Conservation (phyloP, 64 coral and sea anemone genomes). For the Dendrophyllia cribrosa region DNA sequence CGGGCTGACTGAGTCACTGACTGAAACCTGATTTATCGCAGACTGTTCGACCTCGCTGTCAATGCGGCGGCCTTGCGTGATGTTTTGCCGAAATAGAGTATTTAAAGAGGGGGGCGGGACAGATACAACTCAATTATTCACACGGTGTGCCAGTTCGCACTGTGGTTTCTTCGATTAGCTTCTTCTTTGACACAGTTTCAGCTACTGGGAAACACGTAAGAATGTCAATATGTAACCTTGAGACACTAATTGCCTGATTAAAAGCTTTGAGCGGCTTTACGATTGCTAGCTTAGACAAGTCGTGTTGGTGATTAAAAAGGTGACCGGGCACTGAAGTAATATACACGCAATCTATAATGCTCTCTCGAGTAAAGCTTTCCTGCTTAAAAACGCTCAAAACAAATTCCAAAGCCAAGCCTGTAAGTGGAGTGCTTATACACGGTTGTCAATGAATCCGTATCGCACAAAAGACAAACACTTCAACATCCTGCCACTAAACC, state of each 20-base stretch:
- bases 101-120: background rate
- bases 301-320: conserved; percentile 31
- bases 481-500: conserved; percentile 23
- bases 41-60: conserved; percentile 4
- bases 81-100: background rate
- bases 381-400: background rate
- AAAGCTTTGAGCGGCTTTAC: conserved; percentile 27
- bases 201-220: background rate
- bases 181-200: background rate
- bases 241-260: conserved; percentile 44
- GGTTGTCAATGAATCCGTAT: background rate
- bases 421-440: background rate
- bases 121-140: background rate
- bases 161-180: background rate
- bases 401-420: background rate
- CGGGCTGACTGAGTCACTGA: background rate
- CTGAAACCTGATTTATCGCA: conserved; percentile 29
- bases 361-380: conserved; percentile 13
- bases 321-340: background rate
- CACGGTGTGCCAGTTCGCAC: background rate
- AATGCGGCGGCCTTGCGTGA: conserved; percentile 19
- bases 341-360: conserved; percentile 11
- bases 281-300: conserved; percentile 39
- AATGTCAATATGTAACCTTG: conserved; percentile 20
- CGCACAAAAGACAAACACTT: background rate